Base-by-base conservation (phyloP, 2,797 vertebrate species). In the Esox masquinongy region DNA sequence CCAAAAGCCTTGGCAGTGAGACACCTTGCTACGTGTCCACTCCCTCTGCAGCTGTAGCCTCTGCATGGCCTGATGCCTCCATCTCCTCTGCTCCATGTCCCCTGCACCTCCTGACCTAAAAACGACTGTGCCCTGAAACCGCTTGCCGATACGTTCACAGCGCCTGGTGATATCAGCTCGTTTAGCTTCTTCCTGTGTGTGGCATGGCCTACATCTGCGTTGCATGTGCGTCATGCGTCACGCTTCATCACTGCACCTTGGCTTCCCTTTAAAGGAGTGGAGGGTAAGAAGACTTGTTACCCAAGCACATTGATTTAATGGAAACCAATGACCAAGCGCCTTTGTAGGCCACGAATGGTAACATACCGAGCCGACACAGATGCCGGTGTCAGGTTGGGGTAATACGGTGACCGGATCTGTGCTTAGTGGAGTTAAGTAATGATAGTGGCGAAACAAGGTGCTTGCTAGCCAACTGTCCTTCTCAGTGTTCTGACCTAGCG, bases 101-200 rank as follows among this genome's bases (percentile, higher is more conserved):
- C 79, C 74, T 78, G 80, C 24, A 22, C 79, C 79, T 88, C 84
- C 74, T 85, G 86, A 90, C 85, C 84, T 85, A 89, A 74, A 89
- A 85, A 80, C 74, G 79, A 73, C 75, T 2, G 22, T 83, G 75
- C 70, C 12, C 26, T 34, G 34, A 31, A 47, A 47, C 34, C 14
- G 5, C 71, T 34, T 82, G 80, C 70, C 77, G n/a, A 72, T 53
- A 76, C 75, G 81, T n/a, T 64, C 78, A 77, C 73, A 17, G 31
- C 3, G 59, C 14, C 22, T 11, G 59, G 19, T 64, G 79, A 76
- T 64, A 72, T 77, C 79, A 0, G 61, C 47, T 47, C 56, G 34
- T 74, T 70, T 15, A 66, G 71, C n/a, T 61, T n/a, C n/a, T 71
- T 8, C 19, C 26, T 1, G 22, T 50, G 36, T 1, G 29, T 51